A percentile compares a stretch with the other conserved stretches of the same genome.
Evolutionary conservation across 92 coral and sea anemone genomes (phyloP).

Genomic region (Palythoa grandiflora): DNA sequence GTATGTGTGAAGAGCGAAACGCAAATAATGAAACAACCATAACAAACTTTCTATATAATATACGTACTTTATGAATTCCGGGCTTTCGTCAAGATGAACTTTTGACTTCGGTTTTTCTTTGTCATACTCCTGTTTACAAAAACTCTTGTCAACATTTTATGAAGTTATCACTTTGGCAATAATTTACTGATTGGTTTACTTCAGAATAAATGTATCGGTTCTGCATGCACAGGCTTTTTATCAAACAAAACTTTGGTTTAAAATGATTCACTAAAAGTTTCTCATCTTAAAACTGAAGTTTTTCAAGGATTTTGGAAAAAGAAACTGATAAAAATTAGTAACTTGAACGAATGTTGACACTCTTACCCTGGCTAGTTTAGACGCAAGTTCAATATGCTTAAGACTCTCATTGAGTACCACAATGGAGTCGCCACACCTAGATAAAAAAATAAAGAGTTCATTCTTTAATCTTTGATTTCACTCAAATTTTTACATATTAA

Average conservation of each 20-base stretch:
- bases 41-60: background rate
- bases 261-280: too few relatives aligned
- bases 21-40: background rate
- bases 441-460: background rate
- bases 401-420: constrained; percentile 73
- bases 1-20: too few relatives aligned
- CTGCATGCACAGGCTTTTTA: too few relatives aligned
- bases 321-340: too few relatives aligned
- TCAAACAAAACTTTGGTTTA: too few relatives aligned
- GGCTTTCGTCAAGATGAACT: constrained; percentile 72
- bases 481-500: too few relatives aligned
- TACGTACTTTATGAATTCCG: constrained; percentile 77
- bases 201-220: too few relatives aligned
- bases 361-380: constrained; percentile 72
- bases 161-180: background rate
- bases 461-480: too few relatives aligned
- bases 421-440: constrained; percentile 87
- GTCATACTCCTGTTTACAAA: constrained; percentile 79
- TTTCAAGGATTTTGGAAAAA: background rate
- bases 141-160: background rate
- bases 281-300: too few relatives aligned
- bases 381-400: constrained; percentile 67
- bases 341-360: background rate
- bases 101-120: constrained; percentile 91
- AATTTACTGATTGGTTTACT: background rate